Base-by-base conservation (phyloP, 2,797 vertebrate genomes). In the Enteromius radiatus region DNA sequence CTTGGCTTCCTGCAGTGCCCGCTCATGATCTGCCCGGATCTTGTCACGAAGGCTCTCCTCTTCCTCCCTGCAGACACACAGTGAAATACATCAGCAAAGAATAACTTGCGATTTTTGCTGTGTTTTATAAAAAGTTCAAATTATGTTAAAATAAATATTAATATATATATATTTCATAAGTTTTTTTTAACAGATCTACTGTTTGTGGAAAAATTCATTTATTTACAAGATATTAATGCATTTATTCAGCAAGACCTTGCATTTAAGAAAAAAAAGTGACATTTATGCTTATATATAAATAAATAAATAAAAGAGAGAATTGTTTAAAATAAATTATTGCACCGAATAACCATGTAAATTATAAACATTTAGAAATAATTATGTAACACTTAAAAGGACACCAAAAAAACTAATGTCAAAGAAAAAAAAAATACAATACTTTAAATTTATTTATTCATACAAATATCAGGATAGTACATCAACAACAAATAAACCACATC, bases 1-100 rank as follows among this genome's bases (percentile, higher is more conserved):
- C 91, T 99, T 99, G 17, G 97, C 98, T 93, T 99, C 97, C 93
- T 99, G 97, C 88, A 99, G 92, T 3, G 97, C 97, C 78, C 97
- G 96, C 93, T 99, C 97, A 1, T 99, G 98, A 91, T 99, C 98
- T 38, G 97, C 97, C 67, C 97, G 96, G 86, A 99, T 99, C 94
- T 99, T 99, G 91, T 97, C 96, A 91, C 97, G 96, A 91, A 99
- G 94, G 87, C 96, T 97, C 92, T 98, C 97, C 92, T 99, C 97
- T 90, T 99, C 97, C 93, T 98, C 97, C 93, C 98, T 99, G 83
- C 52, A 61, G 83, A 79, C 41, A 3, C n/a, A 80, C 17, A 33
- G 38, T 3, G 1, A 76, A 82, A 75, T 43, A 73, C 31, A n/a
- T 47, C 3, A 52, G 28, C 12, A 78, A 52, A 31, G 8, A 65